Evolutionary conservation across 1,140 invertebrate species (phyloP).

Genomic region (Tyrophagus putrescentiae): DNA sequence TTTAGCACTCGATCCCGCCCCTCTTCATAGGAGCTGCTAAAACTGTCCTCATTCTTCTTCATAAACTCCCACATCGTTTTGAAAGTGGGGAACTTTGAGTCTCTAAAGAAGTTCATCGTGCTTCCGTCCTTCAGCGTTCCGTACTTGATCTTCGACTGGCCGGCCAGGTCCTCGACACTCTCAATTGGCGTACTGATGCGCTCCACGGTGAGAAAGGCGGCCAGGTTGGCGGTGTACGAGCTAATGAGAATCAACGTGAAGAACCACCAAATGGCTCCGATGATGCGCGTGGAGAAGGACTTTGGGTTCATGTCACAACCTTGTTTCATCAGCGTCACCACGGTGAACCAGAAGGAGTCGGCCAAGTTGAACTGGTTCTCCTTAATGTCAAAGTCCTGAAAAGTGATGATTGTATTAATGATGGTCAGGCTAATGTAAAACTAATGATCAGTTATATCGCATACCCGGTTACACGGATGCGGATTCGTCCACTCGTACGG

Average conservation of each 20-base stretch:
- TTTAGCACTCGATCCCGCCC: slow-evolving; percentile 63
- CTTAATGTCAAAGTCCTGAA: slow-evolving; percentile 31
- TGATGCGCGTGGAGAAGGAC: slow-evolving; percentile 32
- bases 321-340: slow-evolving; percentile 87
- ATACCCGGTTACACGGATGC: slow-evolving; percentile 50
- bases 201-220: slow-evolving; percentile 79
- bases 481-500: slow-evolving; percentile 68
- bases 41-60: slow-evolving; percentile 32
- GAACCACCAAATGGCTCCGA: slow-evolving; percentile 40
- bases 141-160: slow-evolving; percentile 82
- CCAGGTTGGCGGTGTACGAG: slow-evolving; percentile 65
- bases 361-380: slow-evolving; percentile 89
- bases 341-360: slow-evolving; percentile 63
- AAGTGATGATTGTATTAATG: neutral
- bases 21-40: slow-evolving; percentile 47
- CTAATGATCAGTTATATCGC: neutral
- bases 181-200: slow-evolving; percentile 69
- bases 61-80: slow-evolving; percentile 30
- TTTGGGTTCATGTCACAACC: slow-evolving; percentile 55
- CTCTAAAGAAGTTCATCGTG: slow-evolving; percentile 72
- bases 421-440: neutral
- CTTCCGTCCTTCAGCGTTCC: slow-evolving; percentile 80
- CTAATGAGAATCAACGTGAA: slow-evolving; percentile 46
- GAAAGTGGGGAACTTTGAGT: slow-evolving; percentile 29
- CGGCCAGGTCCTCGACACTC: slow-evolving; percentile 70